Evolutionary conservation across 2,888 invertebrate species (phyloP), one percentile per base, ranked within the genome.

Genomic region (Nineta flava): DNA sequence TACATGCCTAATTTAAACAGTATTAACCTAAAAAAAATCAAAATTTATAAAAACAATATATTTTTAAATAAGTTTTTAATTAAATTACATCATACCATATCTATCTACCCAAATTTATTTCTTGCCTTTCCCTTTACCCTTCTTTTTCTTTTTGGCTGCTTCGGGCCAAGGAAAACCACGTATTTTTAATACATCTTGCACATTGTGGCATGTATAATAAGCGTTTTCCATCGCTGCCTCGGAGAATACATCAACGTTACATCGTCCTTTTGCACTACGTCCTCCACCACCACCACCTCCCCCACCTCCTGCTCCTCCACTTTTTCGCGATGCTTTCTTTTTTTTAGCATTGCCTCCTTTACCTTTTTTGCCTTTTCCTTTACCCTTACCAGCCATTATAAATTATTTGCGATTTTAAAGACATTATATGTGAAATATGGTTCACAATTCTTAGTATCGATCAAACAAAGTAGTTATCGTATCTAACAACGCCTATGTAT

Each of bases 181-280:
- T 38, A 83, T 83, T 58, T 80, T 81, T 12, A 94, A 68, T 9
- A 93, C 74, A 61, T 93, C 92, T 66, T 91, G 91, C 1, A 92
- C 84, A 62, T 91, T 92, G 62, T 94, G 94, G 57, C 93, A 93
- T 1, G 87, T 88, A 61, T 87, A 88, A 64, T 94, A 93, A 0
- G 93, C 90, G 61, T 94, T 94, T 55, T 90, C 85, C 88, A 94
- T 92, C 0, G 91, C 92, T 2, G 85, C 82, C 57, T 88, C 87
- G 55, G 87, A 87, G 59, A 92, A 79, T 60, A 92, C 85, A 59
- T 92, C 91, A 49, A 87, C 83, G 34, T 83, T 79, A 58, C 83
- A 82, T 58, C 81, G 75, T 3, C 80, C 76, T 53, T 70, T 71
- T 48, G 74, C 72, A 46, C 71, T 78, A 49, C 66, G 69, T 49